Percentiles rank a stretch among this genome's conserved stretches.
Evolutionary conservation across 2,888 invertebrate species (phyloP).

Genomic region (Alitta virens): DNA sequence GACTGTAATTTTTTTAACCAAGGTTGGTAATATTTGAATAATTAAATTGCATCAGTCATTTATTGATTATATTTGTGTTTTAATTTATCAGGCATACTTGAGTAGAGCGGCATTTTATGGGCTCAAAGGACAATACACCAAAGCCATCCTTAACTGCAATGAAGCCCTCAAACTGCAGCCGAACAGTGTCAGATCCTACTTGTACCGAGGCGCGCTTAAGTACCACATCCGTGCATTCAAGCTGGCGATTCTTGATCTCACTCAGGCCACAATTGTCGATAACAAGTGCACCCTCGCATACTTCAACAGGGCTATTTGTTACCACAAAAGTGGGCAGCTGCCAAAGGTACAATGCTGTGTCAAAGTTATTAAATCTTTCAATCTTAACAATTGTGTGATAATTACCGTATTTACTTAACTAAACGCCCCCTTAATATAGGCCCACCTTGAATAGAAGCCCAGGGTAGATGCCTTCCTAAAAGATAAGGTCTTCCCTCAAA

Average conservation of each 20-base stretch:
- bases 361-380: too few relatives aligned
- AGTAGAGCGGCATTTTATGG: constrained; percentile 56
- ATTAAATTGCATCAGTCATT: too few relatives aligned
- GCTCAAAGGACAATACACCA: constrained; percentile 48
- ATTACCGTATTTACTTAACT: too few relatives aligned
- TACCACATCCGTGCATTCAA: constrained; percentile 54
- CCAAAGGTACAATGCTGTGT: constrained; percentile 25
- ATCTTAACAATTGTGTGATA: too few relatives aligned
- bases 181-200: constrained; percentile 51
- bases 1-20: too few relatives aligned
- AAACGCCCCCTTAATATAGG: neutral
- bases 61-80: too few relatives aligned
- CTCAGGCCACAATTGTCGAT: constrained; percentile 51
- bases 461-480: too few relatives aligned
- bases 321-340: constrained; percentile 42
- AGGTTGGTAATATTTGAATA: too few relatives aligned
- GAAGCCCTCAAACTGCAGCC: constrained; percentile 56
- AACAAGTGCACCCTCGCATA: constrained; percentile 51
- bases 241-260: constrained; percentile 53
- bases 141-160: constrained; percentile 58
- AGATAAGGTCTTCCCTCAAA: too few relatives aligned
- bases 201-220: constrained; percentile 57
- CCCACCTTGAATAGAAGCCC: too few relatives aligned
- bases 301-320: constrained; percentile 57
- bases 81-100: constrained; percentile 55